A percentile compares a stretch with the other conserved stretches of the same genome.
Evolutionary conservation across 2,888 invertebrate species (phyloP).

Genomic region (Eupithecia subumbrata): DNA sequence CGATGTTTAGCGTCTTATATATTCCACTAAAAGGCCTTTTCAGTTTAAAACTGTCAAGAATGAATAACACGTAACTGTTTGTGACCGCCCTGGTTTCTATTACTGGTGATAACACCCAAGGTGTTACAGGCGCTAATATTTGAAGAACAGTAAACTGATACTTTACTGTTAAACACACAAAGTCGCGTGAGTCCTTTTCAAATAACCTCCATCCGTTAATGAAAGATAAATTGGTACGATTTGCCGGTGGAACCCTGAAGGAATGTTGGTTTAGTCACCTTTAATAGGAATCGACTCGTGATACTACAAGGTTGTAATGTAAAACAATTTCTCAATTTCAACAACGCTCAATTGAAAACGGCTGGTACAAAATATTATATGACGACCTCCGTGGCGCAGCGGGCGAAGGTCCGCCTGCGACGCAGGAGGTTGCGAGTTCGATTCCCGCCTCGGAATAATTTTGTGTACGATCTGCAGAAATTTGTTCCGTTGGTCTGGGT

Average conservation of each 20-base stretch:
- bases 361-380: conserved; percentile 10
- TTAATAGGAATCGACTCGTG: conserved; percentile 50
- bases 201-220: conserved; percentile 50
- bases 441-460: no score
- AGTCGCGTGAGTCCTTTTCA: conserved; percentile 52
- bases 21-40: not conserved
- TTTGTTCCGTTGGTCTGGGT: no score
- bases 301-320: conserved; percentile 58
- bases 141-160: conserved; percentile 63
- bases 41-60: not conserved
- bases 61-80: conserved; percentile 14
- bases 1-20: not conserved
- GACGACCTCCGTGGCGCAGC: no score
- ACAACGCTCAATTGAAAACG: conserved; percentile 23
- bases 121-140: conserved; percentile 35
- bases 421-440: no score
- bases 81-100: conserved; percentile 15
- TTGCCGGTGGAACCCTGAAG: conserved; percentile 41
- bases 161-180: conserved; percentile 61
- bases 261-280: conserved; percentile 58
- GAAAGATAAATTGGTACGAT: conserved; percentile 51
- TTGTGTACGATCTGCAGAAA: no score
- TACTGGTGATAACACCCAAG: conserved; percentile 23
- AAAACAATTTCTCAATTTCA: conserved; percentile 66
- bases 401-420: no score